Conservation (phyloP, 2,797 vertebrate genomes). For the Acanthurus tractus region DNA sequence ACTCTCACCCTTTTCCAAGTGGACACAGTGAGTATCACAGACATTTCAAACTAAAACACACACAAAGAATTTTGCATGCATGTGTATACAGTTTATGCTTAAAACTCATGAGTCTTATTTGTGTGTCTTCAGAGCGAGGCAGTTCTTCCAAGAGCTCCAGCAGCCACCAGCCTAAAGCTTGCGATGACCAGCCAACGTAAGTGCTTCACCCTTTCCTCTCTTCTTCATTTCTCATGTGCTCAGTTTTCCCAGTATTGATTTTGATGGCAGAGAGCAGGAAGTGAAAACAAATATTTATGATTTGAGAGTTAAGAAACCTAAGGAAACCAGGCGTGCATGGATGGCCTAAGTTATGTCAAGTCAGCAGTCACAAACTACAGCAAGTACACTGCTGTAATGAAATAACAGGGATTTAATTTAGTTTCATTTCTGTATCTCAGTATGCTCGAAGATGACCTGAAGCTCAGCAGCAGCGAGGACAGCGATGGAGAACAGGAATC, state of each 20-base stretch:
- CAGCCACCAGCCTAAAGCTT: constrained; percentile 92
- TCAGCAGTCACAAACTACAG: background rate
- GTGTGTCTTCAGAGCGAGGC: constrained; percentile 88
- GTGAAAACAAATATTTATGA: constrained; percentile 4
- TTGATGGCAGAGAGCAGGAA: background rate
- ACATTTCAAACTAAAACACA: background rate
- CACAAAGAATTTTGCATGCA: background rate
- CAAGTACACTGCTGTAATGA: constrained; percentile 8
- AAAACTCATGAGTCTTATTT: background rate
- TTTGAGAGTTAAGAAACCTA: background rate
- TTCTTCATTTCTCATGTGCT: background rate
- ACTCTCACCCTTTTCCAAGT: constrained; percentile 91
- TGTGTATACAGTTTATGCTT: background rate
- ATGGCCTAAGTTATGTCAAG: background rate
- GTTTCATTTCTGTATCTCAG: constrained; percentile 75
- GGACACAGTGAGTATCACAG: constrained; percentile 91
- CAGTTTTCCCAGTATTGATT: constrained; percentile 11
- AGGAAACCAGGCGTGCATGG: constrained; percentile 4
- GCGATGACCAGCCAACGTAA: constrained; percentile 86
- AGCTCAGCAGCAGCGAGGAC: constrained; percentile 98
- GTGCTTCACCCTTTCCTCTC: constrained; percentile 36
- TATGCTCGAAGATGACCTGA: constrained; percentile 96
- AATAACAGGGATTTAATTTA: constrained; percentile 22
- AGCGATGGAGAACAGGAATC: constrained; percentile 97
- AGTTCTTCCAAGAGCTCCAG: constrained; percentile 91